Evolutionary conservation across 1,140 invertebrate genomes (phyloP).

Genomic region (Philotrypesis tridentata): DNA sequence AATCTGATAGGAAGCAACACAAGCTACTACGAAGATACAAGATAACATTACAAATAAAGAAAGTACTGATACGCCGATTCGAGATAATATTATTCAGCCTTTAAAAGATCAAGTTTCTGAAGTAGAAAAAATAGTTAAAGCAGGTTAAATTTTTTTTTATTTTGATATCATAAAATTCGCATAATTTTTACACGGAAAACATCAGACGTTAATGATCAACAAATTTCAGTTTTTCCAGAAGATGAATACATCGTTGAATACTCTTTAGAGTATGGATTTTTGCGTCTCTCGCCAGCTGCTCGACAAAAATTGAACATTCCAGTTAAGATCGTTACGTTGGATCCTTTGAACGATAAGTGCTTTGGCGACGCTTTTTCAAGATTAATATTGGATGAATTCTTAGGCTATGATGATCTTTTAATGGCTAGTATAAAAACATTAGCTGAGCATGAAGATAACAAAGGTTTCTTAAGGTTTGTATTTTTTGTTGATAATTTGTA

Average conservation of each 20-base stretch:
- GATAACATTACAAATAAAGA: slow-evolving; percentile 57
- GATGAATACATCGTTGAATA: slow-evolving; percentile 99
- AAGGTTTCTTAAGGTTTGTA: slow-evolving; percentile 89
- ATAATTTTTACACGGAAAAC: not conserved
- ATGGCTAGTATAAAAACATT: slow-evolving; percentile 97
- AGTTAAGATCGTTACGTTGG: slow-evolving; percentile 92
- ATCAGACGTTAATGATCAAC: slow-evolving; percentile 35
- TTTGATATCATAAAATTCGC: not conserved
- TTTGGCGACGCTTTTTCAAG: slow-evolving; percentile 95
- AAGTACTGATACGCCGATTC: slow-evolving; percentile 53
- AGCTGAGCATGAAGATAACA: slow-evolving; percentile 96
- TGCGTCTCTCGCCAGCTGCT: slow-evolving; percentile 90
- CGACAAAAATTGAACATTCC: slow-evolving; percentile 91
- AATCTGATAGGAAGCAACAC: slow-evolving; percentile 28
- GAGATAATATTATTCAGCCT: slow-evolving; percentile 62
- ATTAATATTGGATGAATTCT: slow-evolving; percentile 91
- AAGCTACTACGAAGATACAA: slow-evolving; percentile 39
- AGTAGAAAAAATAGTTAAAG: slow-evolving; percentile 69
- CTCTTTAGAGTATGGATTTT: slow-evolving; percentile 96
- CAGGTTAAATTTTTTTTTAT: slow-evolving; percentile 63
- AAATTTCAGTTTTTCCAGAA: slow-evolving; percentile 82
- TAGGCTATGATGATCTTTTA: slow-evolving; percentile 97
- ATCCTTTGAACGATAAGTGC: slow-evolving; percentile 90
- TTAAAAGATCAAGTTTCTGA: slow-evolving; percentile 70
- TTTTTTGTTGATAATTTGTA: slow-evolving; percentile 20